Base-by-base conservation (phyloP, 2,113 vertebrate genomes). In the Acanthochromis polyacanthus region DNA sequence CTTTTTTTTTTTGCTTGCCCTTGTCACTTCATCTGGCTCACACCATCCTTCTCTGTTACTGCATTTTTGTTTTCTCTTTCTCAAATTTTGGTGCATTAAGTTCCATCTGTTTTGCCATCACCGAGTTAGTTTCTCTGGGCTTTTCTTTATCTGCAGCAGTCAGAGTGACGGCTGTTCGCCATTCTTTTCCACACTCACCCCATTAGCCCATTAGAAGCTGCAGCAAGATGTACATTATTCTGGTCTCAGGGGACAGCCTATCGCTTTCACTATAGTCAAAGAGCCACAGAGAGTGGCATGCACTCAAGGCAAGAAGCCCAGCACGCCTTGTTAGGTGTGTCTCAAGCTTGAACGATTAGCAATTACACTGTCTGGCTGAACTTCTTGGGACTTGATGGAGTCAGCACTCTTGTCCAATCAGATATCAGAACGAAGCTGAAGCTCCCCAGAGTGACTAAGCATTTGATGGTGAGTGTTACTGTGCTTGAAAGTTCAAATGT, bases 131-230 rank as follows among this genome's bases (percentile, higher is more conserved):
- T 68, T 75, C 50, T 70, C 43, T 58, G 46, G 9, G 5, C 12
- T 30, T 63, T 79, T 63, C 45, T 45, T 56, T 66, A 52, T 77
- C 81, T 16, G 5, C 48, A 71, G 36, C 38, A 63, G 56, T 74
- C 70, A 51, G 17, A 84, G 46, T 71, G 72, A 64, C 88, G 48
- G 55, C 74, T 75, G 67, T 36, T 71, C 69, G 76, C 62, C 76
- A 58, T 56, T 78, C 55, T 75, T 83, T 78, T 81, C 75, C 76
- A 55, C 85, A 57, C 75, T 74, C 78, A 62, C 15, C 72, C 88
- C 86, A 90, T 93, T 88, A 92, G 82, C 77, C 85, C 86, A 89
- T 90, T 90, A 91, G 84, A 83, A 53, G 79, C 85, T 80, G 68
- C 76, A 75, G 78, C 67, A 56, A 62, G 78, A 88, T 81, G 88